Evolutionary conservation across 2,113 vertebrate genomes (phyloP), one percentile per base, ranked within the genome.

Genomic region (Galemys pyrenaicus): DNA sequence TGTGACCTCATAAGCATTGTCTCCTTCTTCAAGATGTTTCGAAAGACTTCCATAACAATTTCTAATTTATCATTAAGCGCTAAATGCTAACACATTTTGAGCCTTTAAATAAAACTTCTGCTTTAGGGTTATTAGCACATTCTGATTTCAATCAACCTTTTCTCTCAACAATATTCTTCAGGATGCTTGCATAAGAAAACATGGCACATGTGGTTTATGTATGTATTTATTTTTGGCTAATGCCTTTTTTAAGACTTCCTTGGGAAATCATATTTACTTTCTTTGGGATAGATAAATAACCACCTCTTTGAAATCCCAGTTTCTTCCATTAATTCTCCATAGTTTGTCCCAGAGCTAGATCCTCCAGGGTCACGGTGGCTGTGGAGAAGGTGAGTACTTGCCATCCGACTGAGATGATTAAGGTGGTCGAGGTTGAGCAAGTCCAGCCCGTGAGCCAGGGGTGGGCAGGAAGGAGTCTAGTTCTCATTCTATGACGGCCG

Each of bases 21-120:
- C 39, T 44, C 32, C 87, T 71, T 87, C 78, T 92, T 71, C 49
- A 26, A 65, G 88, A 88, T 73, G 39, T 0, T 3, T 68, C 62
- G n/a, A 77, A 67, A 51, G 19, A 60, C 51, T 75, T 96, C 70
- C 60, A 30, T 68, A 92, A 84, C 30, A 11, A 73, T 70, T 91
- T n/a, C 81, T 51, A 62, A 49, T 28, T 87, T 90, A 22, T 78
- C 67, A 68, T 49, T 15, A 87, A 32, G 65, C 80, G 51, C 19
- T 54, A 87, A 89, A 83, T n/a, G 4, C 0, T 64, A 88, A 20
- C 35, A 62, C 17, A 70, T 73, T 65, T n/a, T 89, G 51, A 84
- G 35, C 64, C 58, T 58, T 71, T 71, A 87, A 62, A 60, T 64
- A 56, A 83, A 58, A 58, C 6, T 11, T 1, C 41, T 22, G 9